Percentiles rank a stretch among this genome's conserved stretches.
These are phyloP conservation scores for Pedetes capensis DNA, from an alignment of 2,113 vertebrate species.

Conservation along the genomic window DNA sequence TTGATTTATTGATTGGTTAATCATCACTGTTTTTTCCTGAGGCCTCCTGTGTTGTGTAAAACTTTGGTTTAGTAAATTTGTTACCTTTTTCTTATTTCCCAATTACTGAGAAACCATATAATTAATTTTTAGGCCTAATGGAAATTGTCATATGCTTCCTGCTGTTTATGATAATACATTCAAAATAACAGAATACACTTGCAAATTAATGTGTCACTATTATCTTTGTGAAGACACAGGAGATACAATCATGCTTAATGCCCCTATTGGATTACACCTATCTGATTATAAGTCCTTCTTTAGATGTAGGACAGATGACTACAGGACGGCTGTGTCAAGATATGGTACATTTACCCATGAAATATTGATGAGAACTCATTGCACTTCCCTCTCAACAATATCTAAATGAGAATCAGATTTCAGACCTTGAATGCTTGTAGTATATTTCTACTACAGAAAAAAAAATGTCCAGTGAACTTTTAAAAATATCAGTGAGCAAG, in stretches of 20 bases:
- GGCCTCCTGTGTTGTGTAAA: background rate
- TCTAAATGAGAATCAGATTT: slow-evolving; percentile 82
- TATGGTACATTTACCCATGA: slow-evolving; percentile 74
- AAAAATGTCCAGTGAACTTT: slow-evolving; percentile 81
- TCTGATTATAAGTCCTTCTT: slow-evolving; percentile 77
- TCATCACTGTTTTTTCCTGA: background rate
- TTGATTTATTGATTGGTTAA: background rate
- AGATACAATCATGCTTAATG: slow-evolving; percentile 76
- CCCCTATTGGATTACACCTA: slow-evolving; percentile 64
- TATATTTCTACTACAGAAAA: slow-evolving; percentile 71
- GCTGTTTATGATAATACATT: background rate
- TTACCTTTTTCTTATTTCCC: background rate
- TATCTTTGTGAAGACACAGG: slow-evolving; percentile 65
- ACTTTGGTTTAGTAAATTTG: background rate
- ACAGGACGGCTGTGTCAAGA: slow-evolving; percentile 79
- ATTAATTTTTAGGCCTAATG: background rate
- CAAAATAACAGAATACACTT: background rate
- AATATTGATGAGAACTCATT: slow-evolving; percentile 82
- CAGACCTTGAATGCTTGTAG: slow-evolving; percentile 75
- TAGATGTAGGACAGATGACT: slow-evolving; percentile 76
- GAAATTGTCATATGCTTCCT: background rate
- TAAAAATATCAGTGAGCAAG: slow-evolving; percentile 83
- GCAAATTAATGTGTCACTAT: slow-evolving; percentile 55
- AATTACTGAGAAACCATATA: background rate
- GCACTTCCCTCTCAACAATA: slow-evolving; percentile 74